Conservation (phyloP, 2,888 invertebrate genomes). For the Ichneumoninae sp. region DNA sequence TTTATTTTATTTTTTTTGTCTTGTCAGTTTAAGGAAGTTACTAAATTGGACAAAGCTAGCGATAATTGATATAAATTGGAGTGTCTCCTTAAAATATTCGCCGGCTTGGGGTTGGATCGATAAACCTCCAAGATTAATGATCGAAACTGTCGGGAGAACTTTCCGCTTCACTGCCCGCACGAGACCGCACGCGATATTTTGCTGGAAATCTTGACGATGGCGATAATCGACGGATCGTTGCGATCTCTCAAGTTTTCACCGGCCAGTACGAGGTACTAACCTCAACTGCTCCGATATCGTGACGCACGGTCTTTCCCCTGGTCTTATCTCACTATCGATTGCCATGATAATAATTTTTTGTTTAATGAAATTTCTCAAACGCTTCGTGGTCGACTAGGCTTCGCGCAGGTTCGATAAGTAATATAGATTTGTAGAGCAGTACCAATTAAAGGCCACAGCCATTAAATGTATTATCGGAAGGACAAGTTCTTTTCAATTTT, state of each 20-base stretch:
- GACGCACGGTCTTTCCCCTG: constrained; percentile 35
- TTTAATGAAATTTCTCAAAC: constrained; percentile 40
- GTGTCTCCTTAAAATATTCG: not conserved
- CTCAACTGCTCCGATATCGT: constrained; percentile 49
- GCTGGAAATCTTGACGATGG: not conserved
- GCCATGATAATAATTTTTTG: constrained; percentile 20
- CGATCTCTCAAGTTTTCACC: constrained; percentile 11
- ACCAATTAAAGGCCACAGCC: constrained; percentile 17
- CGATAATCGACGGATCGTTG: constrained; percentile 16
- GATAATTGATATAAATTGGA: not conserved
- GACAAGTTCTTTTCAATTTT: not conserved
- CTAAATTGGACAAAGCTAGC: too few species aligned
- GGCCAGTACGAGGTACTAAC: constrained; percentile 5
- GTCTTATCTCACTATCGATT: constrained; percentile 63
- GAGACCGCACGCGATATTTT: not conserved
- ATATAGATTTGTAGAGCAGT: constrained; percentile 50
- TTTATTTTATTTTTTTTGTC: not conserved
- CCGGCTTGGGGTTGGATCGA: not conserved
- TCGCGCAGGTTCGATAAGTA: constrained; percentile 39
- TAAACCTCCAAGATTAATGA: not conserved
- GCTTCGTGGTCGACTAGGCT: constrained; percentile 20
- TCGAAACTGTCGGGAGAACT: not conserved
- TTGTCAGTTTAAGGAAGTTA: not conserved
- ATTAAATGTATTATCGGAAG: not conserved
- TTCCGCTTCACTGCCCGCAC: not conserved